Percentiles rank a stretch among this genome's conserved stretches.
Conservation (phyloP, 1,140 invertebrate species). For the Heliothis virescens region DNA sequence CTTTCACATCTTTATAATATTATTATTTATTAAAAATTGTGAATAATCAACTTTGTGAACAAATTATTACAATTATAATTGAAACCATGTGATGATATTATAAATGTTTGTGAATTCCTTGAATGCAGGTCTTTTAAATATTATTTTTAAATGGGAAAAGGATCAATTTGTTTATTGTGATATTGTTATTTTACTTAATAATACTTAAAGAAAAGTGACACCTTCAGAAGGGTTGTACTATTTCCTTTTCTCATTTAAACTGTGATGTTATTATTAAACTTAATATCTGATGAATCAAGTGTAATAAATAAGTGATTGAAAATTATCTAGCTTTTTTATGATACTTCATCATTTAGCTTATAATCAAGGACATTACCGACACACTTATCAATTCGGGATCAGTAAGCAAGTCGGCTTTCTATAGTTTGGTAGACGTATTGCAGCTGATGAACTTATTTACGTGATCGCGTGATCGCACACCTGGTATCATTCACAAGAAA, state of each 20-base stretch:
- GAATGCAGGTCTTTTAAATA: slow-evolving; percentile 41
- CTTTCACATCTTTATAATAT: slow-evolving; percentile 25
- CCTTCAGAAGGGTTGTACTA: slow-evolving; percentile 4
- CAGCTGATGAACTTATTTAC: too few relatives aligned
- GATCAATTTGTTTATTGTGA: slow-evolving; percentile 23
- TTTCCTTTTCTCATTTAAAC: slow-evolving; percentile 75
- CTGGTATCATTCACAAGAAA: neutral
- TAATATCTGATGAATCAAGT: slow-evolving; percentile 49
- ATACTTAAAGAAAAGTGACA: slow-evolving; percentile 35
- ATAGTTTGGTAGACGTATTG: too few relatives aligned
- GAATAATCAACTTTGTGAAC: slow-evolving; percentile 1
- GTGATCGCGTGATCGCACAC: neutral
- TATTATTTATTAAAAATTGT: slow-evolving; percentile 3
- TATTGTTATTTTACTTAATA: slow-evolving; percentile 50
- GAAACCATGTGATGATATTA: neutral
- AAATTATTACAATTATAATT: slow-evolving; percentile 4
- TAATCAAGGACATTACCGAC: too few relatives aligned
- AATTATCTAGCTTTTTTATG: slow-evolving; percentile 52
- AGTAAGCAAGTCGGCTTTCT: too few relatives aligned
- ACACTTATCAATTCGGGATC: too few relatives aligned
- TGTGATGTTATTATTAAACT: slow-evolving; percentile 57
- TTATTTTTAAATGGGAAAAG: slow-evolving; percentile 53
- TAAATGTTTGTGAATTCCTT: slow-evolving; percentile 41
- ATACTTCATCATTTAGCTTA: too few relatives aligned
- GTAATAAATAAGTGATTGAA: slow-evolving; percentile 51